Evolutionary conservation across 2,113 vertebrate genomes (phyloP), one percentile per base, ranked within the genome.

Genomic region (Elephas maximus): DNA sequence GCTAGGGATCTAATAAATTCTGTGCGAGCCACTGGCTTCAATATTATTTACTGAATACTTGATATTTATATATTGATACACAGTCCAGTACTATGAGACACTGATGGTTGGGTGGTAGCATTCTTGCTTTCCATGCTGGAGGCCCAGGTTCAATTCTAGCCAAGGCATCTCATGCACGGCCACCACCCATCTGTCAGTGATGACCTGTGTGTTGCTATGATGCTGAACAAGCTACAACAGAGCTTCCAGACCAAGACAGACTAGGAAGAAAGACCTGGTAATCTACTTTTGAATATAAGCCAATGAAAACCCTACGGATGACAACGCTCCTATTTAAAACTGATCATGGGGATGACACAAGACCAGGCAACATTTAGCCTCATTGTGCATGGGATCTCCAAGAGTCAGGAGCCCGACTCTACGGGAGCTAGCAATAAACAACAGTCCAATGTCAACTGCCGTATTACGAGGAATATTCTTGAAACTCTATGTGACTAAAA

Each of bases 41-140:
- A 57, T 14, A 88, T 33, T 82, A 88, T 79, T 79, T 71, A 76
- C 44, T 83, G 83, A 88, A 80, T 41, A 94, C 37, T 95, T 87
- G 44, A 77, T 79, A 94, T n/a, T 85, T 92, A 76, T 21, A 21
- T 17, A 62, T 71, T 26, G 24, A 11, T 51, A n/a, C 20, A 5
- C 23, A 86, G 6, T 44, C 3, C 17, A 44, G 57, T 33, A 23
- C 67, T 81, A 73, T 26, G 2, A 41, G 73, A 20, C 8, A 41
- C 41, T 23, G 37, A 23, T 74, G 73, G 11, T 41, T 74, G 37
- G 33, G 37, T 37, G 69, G 33, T 37, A 37, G 33, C 18, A n/a
- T 37, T n/a, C 14, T 73, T 37, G 14, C 69, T 73, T 73, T 37
- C 69, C n/a, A 37, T 21, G 20, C 20, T 73, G 37, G 37, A 41